phyloP scores from a whole-genome alignment of 1,140 invertebrate species.

The Conopomorpha cramerella region DNA sequence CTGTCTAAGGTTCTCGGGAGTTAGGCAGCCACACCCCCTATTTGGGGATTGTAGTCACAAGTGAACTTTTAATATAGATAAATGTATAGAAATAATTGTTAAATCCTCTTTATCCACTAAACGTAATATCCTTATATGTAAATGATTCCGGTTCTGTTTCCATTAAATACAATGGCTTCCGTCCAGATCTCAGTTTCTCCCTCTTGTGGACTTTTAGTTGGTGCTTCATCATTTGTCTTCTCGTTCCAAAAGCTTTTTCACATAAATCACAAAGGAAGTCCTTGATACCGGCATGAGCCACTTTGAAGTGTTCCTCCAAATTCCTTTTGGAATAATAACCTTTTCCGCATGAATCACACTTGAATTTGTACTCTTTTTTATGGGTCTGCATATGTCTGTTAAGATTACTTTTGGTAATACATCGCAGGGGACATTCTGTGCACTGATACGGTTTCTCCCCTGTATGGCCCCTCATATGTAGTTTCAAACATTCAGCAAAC shows the following conservation, averaged over 20 bases:
- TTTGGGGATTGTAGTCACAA: too few relatives aligned
- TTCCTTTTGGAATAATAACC: slow-evolving; percentile 19
- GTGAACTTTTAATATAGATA: too few relatives aligned
- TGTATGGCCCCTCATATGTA: slow-evolving; percentile 48
- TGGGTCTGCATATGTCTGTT: slow-evolving; percentile 35
- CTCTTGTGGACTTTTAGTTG: slow-evolving; percentile 45
- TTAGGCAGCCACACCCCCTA: too few relatives aligned
- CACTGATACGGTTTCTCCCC: slow-evolving; percentile 47
- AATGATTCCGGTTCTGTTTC: too few relatives aligned
- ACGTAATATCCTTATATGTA: too few relatives aligned
- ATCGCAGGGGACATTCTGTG: slow-evolving; percentile 39
- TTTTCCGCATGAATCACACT: slow-evolving; percentile 19
- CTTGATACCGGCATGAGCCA: slow-evolving; percentile 40
- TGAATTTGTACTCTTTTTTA: slow-evolving; percentile 18
- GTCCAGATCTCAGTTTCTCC: slow-evolving; percentile 17
- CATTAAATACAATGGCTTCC: slow-evolving; percentile 23
- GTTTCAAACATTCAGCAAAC: slow-evolving; percentile 24
- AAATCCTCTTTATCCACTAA: too few relatives aligned
- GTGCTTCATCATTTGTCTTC: slow-evolving; percentile 36
- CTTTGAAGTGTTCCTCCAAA: slow-evolving; percentile 23
- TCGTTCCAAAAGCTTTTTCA: slow-evolving; percentile 44
- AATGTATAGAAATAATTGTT: too few relatives aligned
- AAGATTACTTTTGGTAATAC: slow-evolving; percentile 45
- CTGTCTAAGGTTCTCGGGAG: too few relatives aligned
- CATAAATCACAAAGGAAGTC: slow-evolving; percentile 40